Base-by-base conservation (phyloP, 2,797 vertebrate species). In the Gallinago nigripennis region DNA sequence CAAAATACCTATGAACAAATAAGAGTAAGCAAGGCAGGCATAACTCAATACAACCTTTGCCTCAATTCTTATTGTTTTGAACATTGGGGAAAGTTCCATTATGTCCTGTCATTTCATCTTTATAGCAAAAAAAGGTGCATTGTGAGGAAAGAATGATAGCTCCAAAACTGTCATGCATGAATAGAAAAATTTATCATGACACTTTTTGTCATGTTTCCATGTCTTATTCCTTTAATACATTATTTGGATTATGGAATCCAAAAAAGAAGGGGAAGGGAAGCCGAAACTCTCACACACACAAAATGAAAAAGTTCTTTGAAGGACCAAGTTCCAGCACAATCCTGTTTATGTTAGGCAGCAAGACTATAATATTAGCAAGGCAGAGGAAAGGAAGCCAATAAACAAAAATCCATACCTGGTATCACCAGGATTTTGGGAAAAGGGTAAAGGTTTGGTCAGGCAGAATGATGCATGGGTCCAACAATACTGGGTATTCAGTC, bases 381-480 rank as follows among this genome's bases (percentile, higher is more conserved):
- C 3, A 53, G 31, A 50, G 3, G 9, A 4, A 50, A 72, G 8
- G 20, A 12, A 94, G 19, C 3, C 25, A 31, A 23, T 11, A 37
- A 54, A 58, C 11, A 18, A 71, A 48, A 89, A 19, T 3, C 18
- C 18, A 13, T 5, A 63, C 1, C 6, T 27, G 4, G 16, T 45
- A 30, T 30, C 7, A 23, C 9, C 18, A 54, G 4, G 11, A 16
- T 8, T 35, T 68, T 6, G 19, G 6, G 2, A 46, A 82, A 64
- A 65, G 23, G 2, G 2, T 58, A 37, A 6, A 15, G 4, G 8
- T 86, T 68, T 46, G 15, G 3, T 48, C 13, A 45, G 8, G 4
- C 9, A 75, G 12, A 81, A 46, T 0, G 2, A n/a, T 15, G 11
- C 0, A 0, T 8, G 10, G 11, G 24, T 37, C 14, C 35, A 68